Base-by-base conservation (phyloP, 2,888 invertebrate species). In the Phania funesta region DNA sequence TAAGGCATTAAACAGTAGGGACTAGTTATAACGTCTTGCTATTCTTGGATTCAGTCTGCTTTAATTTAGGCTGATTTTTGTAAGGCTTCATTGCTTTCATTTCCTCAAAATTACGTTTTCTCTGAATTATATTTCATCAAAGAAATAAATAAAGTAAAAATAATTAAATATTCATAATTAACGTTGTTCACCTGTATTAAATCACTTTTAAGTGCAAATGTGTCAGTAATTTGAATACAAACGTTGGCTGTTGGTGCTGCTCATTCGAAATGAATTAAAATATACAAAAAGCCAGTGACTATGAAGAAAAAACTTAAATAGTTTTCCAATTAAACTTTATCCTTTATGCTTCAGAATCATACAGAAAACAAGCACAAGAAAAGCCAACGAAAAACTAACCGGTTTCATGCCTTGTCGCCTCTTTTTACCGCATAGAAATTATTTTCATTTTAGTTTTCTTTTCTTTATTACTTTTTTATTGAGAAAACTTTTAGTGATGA, bases 281-380 rank as follows among this genome's bases (percentile, higher is more conserved):
- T 50, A 78, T 56, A 65, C 70, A 75, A 77, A 76, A 71, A 60
- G 86, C 26, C 87, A 77, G 48, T 32, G 68, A 29, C 64, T 62
- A 65, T 50, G 35, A 52, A 81, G 16, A 50, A 48, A 35, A 74
- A 77, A 75, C 65, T 74, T 74, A 87, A 89, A 89, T 89, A 90
- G 90, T 90, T 90, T 90, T 90, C 90, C 90, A 90, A 90, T 90
- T 90, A 90, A 90, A 90, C 90, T 90, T 90, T 90, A 90, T 90
- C 91, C 90, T 90, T 90, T 90, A 88, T 89, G 87, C 87, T 88
- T 89, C 64, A 70, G 48, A 70, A 38, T 74, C 65, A 65, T 70
- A 74, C 35, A 74, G 41, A 74, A 74, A 70, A 56, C 26, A 58
- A 60, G 44, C 1, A 68, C 6, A 24, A 58, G 62, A 52, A 52